phyloP scores from a whole-genome alignment of 2,888 invertebrate species.

The Galerucella calmariensis region DNA sequence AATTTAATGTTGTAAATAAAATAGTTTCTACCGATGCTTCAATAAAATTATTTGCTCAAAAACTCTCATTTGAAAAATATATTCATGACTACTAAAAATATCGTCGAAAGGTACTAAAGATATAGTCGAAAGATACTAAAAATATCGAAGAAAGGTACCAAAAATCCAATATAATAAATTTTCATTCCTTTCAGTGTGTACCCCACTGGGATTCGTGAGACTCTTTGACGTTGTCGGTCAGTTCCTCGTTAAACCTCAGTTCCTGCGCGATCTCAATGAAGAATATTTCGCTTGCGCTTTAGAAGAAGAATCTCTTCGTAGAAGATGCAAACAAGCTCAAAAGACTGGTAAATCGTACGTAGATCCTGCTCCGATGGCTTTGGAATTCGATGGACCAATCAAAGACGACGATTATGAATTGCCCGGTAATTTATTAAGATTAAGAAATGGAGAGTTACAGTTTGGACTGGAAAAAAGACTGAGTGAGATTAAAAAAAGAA shows the following conservation, averaged over 20 bases:
- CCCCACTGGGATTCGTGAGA: conserved; percentile 94
- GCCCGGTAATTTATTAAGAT: conserved; percentile 68
- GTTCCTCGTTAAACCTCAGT: conserved; percentile 92
- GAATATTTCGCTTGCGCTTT: conserved; percentile 86
- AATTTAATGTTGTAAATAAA: too few species aligned
- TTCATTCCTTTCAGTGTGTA: conserved; percentile 79
- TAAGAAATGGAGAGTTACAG: conserved; percentile 77
- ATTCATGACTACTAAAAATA: too few species aligned
- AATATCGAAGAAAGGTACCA: too few species aligned
- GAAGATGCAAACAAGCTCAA: conserved; percentile 76
- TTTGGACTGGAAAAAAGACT: conserved; percentile 73
- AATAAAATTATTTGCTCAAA: too few species aligned
- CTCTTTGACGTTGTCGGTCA: conserved; percentile 94
- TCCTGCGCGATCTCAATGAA: conserved; percentile 89
- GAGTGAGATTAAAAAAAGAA: conserved; percentile 65
- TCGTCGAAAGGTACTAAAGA: too few species aligned
- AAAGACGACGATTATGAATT: conserved; percentile 65
- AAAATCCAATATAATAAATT: conserved; percentile 32
- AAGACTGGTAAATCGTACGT: conserved; percentile 68
- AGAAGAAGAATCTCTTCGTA: conserved; percentile 84
- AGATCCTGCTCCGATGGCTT: conserved; percentile 65
- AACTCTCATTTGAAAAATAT: too few species aligned
- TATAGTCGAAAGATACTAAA: too few species aligned
- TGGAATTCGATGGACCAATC: conserved; percentile 54
- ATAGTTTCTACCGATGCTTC: too few species aligned